Evolutionary conservation across 2,113 vertebrate species (phyloP).

Genomic region (Engraulis encrasicolus): DNA sequence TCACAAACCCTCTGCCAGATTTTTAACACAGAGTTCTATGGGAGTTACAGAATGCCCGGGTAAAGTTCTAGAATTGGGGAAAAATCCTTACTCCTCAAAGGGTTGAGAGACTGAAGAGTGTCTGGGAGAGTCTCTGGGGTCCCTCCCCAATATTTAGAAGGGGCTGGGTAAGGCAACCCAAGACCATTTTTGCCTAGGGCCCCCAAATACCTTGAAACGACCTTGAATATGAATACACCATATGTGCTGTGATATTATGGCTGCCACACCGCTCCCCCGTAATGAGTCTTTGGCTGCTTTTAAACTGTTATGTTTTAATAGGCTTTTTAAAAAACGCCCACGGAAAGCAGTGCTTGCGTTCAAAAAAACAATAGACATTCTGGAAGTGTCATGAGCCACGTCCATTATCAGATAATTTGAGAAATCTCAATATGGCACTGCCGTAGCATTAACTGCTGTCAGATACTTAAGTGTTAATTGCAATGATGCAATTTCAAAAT

Average conservation of each 20-base stretch:
- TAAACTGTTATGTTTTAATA: neutral
- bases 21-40: too few relatives aligned
- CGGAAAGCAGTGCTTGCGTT: neutral
- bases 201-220: too few relatives aligned
- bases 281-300: neutral
- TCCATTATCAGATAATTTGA: neutral
- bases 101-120: too few relatives aligned
- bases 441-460: neutral
- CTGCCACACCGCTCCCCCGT: neutral
- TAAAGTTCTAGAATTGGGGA: too few relatives aligned
- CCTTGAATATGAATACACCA: too few relatives aligned
- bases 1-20: too few relatives aligned
- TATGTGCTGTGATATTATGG: neutral
- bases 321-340: neutral
- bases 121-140: too few relatives aligned
- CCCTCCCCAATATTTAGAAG: too few relatives aligned
- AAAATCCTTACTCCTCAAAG: too few relatives aligned
- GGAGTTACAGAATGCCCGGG: too few relatives aligned
- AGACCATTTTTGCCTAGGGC: too few relatives aligned
- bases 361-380: neutral
- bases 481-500: neutral
- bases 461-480: neutral
- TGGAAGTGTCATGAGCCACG: neutral
- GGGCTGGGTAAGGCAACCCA: too few relatives aligned
- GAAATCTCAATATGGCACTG: neutral